These are phyloP conservation scores for Climacteris rufus DNA, from an alignment of 2,113 vertebrate species.

Conservation along the genomic window DNA sequence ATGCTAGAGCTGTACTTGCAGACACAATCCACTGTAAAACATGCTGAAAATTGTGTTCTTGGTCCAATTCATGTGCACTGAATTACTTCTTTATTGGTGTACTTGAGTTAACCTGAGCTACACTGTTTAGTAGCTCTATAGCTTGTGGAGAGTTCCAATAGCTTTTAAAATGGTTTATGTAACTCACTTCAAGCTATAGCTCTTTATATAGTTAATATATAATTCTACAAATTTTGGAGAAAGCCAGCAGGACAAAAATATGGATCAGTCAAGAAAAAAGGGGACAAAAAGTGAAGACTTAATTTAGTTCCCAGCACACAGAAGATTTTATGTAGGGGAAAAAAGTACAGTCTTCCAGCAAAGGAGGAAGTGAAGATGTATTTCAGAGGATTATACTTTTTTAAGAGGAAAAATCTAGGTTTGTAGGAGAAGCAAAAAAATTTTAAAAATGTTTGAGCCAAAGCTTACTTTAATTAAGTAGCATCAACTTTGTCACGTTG, in stretches of 20 bases:
- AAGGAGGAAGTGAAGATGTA: background rate
- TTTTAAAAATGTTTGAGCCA: accelerated
- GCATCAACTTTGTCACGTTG: background rate
- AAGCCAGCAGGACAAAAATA: background rate
- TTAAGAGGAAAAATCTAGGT: background rate
- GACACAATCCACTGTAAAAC: background rate
- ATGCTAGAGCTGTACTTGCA: background rate
- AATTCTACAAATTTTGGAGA: background rate
- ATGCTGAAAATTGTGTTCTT: background rate
- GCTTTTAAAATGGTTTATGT: background rate
- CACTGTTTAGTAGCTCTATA: background rate
- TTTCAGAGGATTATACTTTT: background rate
- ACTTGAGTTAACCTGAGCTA: background rate
- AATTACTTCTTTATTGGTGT: background rate
- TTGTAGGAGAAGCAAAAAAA: background rate
- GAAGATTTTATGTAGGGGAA: background rate
- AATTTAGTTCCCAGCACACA: background rate
- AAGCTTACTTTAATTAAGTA: background rate
- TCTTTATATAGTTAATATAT: background rate
- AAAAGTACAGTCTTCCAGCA: background rate
- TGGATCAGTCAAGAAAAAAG: background rate
- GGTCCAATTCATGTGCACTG: background rate
- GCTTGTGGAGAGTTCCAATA: background rate
- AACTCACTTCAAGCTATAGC: background rate
- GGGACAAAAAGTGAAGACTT: background rate